Evolutionary conservation across 2,113 vertebrate species (phyloP).

Genomic region (Petaurus breviceps): DNA sequence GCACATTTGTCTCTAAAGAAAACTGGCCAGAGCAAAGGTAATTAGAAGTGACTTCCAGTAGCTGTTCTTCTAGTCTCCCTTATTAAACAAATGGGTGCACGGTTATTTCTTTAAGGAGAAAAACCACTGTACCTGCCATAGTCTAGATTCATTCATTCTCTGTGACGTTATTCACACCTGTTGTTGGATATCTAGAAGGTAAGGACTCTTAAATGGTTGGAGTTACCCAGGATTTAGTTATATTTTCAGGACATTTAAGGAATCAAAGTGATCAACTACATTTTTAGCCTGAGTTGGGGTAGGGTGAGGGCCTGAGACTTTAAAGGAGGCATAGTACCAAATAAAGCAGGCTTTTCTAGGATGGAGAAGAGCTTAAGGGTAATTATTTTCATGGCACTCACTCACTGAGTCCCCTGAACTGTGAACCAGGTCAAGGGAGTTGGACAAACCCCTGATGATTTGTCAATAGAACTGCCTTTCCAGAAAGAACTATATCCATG

Average conservation of each 20-base stretch:
- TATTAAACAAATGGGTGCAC: conserved; percentile 42
- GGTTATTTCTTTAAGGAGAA: conserved; percentile 47
- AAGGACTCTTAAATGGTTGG: conserved; percentile 53
- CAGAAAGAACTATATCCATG: not conserved
- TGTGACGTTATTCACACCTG: conserved; percentile 7
- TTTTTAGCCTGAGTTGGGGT: conserved; percentile 22
- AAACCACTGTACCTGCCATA: conserved; percentile 21
- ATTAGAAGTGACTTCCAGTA: conserved; percentile 64
- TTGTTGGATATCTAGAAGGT: conserved; percentile 61
- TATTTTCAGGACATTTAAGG: conserved; percentile 67
- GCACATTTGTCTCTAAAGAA: conserved; percentile 64
- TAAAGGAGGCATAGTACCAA: conserved; percentile 17
- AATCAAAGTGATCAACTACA: conserved; percentile 54
- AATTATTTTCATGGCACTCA: conserved; percentile 58
- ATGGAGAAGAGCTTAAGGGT: conserved; percentile 55
- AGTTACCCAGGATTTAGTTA: conserved; percentile 71
- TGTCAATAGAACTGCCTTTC: not conserved
- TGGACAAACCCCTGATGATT: not conserved
- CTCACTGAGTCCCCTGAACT: conserved; percentile 48
- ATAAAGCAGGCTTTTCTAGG: conserved; percentile 55
- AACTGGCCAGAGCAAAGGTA: conserved; percentile 53
- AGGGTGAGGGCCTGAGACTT: not conserved
- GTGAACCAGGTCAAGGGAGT: not conserved
- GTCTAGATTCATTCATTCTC: conserved; percentile 24
- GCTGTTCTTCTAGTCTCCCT: not conserved